These are phyloP conservation scores for Bombyx mandarina DNA, from an alignment of 1,140 invertebrate species.

Conservation along the genomic window DNA sequence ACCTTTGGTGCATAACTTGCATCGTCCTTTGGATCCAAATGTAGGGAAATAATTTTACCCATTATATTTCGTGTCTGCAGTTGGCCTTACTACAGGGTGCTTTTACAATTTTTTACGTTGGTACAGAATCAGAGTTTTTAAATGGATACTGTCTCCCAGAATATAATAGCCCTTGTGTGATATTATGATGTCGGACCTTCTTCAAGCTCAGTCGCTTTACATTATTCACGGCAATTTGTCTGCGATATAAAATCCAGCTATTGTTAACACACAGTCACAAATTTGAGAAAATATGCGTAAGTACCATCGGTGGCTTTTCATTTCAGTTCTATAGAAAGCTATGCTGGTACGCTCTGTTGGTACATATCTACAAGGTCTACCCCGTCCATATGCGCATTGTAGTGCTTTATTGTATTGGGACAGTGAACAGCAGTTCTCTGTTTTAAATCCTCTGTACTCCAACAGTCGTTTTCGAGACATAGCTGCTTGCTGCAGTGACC, in stretches of 20 bases:
- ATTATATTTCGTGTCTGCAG: constrained; percentile 16
- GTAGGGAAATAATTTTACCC: constrained; percentile 18
- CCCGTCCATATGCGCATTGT: constrained; percentile 22
- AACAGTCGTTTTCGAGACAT: constrained; percentile 14
- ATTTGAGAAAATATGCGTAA: constrained; percentile 23
- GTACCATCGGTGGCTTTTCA: constrained; percentile 23
- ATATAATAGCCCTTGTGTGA: constrained; percentile 14
- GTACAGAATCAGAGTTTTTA: constrained; percentile 14
- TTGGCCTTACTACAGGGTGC: constrained; percentile 7
- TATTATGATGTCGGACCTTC: constrained; percentile 13
- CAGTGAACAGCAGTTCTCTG: constrained; percentile 12
- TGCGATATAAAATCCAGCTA: constrained; percentile 21
- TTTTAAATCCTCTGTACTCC: constrained; percentile 15
- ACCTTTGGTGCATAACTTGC: constrained; percentile 19
- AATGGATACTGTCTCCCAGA: constrained; percentile 12
- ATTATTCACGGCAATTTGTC: constrained; percentile 13
- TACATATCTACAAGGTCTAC: constrained; percentile 23
- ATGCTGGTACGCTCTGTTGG: not conserved
- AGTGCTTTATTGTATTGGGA: constrained; percentile 22
- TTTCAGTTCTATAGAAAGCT: constrained; percentile 18
- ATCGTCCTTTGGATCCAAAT: constrained; percentile 20
- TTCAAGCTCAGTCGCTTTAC: constrained; percentile 15
- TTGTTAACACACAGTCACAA: constrained; percentile 20
- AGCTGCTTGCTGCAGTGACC: constrained; percentile 19
- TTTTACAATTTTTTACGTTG: constrained; percentile 11